Evolutionary conservation across 2,113 vertebrate genomes (phyloP).

Genomic region (Oryzias curvinotus): DNA sequence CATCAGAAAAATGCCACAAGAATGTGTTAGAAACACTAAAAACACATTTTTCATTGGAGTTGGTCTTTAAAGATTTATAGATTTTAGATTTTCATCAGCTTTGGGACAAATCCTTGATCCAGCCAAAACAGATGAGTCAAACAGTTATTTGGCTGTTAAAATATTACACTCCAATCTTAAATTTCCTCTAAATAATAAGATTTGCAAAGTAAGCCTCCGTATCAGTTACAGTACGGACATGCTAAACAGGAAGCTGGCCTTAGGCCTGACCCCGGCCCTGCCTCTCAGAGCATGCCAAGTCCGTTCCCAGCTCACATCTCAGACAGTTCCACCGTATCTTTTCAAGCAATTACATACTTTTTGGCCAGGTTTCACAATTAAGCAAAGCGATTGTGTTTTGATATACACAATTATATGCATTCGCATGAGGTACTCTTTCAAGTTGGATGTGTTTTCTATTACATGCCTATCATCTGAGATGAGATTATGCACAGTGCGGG

Average conservation of each 20-base stretch:
- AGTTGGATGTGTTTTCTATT: conserved; percentile 75
- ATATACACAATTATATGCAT: conserved; percentile 74
- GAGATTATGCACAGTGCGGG: conserved; percentile 67
- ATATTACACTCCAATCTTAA: background rate
- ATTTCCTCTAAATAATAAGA: conserved; percentile 13
- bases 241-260: conserved; percentile 52
- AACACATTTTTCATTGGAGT: no score
- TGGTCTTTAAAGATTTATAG: no score
- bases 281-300: conserved; percentile 34
- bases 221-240: conserved; percentile 21
- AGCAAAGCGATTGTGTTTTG: conserved; percentile 75
- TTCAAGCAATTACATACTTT: conserved; percentile 74
- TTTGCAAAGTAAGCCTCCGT: conserved; percentile 4
- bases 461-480: conserved; percentile 68
- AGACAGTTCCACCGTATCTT: conserved; percentile 37
- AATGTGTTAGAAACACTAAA: no score
- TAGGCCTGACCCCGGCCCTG: conserved; percentile 40
- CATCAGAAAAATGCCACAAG: no score
- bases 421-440: conserved; percentile 71
- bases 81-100: background rate
- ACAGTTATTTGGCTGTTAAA: background rate
- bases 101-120: conserved; percentile 2
- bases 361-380: conserved; percentile 72
- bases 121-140: conserved; percentile 8
- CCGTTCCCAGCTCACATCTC: conserved; percentile 41